Evolutionary conservation across 2,888 invertebrate species (phyloP), one percentile per base, ranked within the genome.

Genomic region (Strigamia crassipes): DNA sequence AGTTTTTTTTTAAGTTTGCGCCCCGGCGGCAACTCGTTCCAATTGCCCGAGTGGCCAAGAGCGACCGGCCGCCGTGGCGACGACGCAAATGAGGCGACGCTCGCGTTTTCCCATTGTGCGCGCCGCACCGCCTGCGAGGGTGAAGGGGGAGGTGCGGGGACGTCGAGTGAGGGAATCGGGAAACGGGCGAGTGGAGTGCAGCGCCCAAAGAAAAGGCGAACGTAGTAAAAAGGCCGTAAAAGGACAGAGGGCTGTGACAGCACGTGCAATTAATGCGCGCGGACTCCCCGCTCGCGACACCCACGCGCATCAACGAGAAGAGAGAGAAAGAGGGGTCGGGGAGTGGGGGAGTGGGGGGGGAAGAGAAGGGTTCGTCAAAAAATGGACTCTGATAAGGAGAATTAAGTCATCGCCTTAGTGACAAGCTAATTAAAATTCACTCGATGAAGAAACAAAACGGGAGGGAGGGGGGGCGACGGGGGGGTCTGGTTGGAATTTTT

Each of bases 351-450:
- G 6, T 23, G 66, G 5, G 23, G 8, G n/a, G 51, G 42, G 1
- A 5, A 0, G 61, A 2, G 61, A 21, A n/a, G 66, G 66, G 27
- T 66, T 66, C 66, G 66, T 66, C 66, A 66, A 66, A 66, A 61
- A 66, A 66, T 66, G 66, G 66, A 66, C 66, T 21, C 66, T 66
- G 66, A 66, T 66, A 66, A 66, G 23, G 23, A 66, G 66, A 66
- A 66, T 66, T 66, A 66, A 66, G 66, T 66, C 66, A 66, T 66
- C 66, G 66, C 66, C 66, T 66, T 66, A 66, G 79, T 79, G 79
- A 79, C 79, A 79, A 79, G 38, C 79, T 79, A 79, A 79, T 79
- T 79, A 79, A 79, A 79, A 79, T 79, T 79, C 46, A 41, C 21
- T 79, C 79, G 42, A 79, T 79, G 79, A 66, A 66, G 66, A 66